These are phyloP conservation scores for Lithophane ornitopus DNA, from an alignment of 2,888 invertebrate genomes.

Conservation along the genomic window DNA sequence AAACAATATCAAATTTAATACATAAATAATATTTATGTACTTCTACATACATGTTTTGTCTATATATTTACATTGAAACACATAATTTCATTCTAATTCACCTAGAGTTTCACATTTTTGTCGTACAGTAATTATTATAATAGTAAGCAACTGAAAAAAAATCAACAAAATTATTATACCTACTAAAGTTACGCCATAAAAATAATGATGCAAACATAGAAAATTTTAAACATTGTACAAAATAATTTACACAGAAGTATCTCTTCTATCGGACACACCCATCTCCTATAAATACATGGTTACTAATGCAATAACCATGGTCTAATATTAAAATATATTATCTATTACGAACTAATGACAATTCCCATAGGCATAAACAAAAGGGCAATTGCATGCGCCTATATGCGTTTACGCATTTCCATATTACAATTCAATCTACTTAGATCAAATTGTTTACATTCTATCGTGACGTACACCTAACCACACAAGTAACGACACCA, in stretches of 20 bases:
- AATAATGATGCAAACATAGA: slow-evolving; percentile 84
- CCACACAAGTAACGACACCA: slow-evolving; percentile 56
- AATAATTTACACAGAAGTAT: slow-evolving; percentile 85
- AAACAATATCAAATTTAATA: slow-evolving; percentile 91
- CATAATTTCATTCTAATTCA: slow-evolving; percentile 86
- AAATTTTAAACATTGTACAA: slow-evolving; percentile 83
- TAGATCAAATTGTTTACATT: slow-evolving; percentile 62
- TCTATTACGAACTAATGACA: slow-evolving; percentile 74
- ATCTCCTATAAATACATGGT: slow-evolving; percentile 74
- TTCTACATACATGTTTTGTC: slow-evolving; percentile 89
- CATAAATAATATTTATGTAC: slow-evolving; percentile 90
- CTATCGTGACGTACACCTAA: slow-evolving; percentile 52
- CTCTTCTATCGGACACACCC: slow-evolving; percentile 71
- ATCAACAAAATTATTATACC: slow-evolving; percentile 81
- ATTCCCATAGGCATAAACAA: slow-evolving; percentile 68
- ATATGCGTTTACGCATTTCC: slow-evolving; percentile 67
- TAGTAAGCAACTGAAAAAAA: slow-evolving; percentile 86
- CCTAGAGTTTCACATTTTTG: slow-evolving; percentile 83
- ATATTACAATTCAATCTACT: slow-evolving; percentile 59
- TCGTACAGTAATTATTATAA: slow-evolving; percentile 79
- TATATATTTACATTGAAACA: slow-evolving; percentile 90
- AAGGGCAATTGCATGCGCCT: slow-evolving; percentile 66
- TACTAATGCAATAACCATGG: slow-evolving; percentile 77
- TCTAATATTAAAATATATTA: slow-evolving; percentile 74
- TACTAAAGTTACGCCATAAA: slow-evolving; percentile 75